Conservation (phyloP, 1,140 invertebrate genomes). For the Brachystomella parvula region DNA sequence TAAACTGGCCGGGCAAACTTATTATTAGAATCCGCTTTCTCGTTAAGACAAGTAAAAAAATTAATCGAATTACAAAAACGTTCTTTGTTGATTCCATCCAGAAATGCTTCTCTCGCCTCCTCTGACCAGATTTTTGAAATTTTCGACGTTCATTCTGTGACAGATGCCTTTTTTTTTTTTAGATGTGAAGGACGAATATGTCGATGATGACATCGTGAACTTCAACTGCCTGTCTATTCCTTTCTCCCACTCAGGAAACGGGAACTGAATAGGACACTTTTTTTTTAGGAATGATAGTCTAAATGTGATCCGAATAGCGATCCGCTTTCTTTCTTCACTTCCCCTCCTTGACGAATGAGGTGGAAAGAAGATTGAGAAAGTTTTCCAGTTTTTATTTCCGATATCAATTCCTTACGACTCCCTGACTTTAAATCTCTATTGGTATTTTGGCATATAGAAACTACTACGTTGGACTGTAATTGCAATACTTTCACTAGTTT, state of each 20-base stretch:
- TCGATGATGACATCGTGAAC: no score
- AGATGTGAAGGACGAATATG: no score
- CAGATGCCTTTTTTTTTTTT: background rate
- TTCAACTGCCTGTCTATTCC: background rate
- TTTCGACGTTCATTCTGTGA: no score
- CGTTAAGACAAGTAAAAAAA: background rate
- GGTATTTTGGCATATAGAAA: no score
- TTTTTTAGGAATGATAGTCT: background rate
- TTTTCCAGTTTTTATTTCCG: background rate
- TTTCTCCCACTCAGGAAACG: background rate
- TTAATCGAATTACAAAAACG: background rate
- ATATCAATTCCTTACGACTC: background rate
- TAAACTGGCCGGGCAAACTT: background rate
- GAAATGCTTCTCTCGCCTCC: no score
- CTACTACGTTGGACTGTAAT: no score
- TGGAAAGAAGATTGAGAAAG: background rate
- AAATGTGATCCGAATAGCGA: background rate
- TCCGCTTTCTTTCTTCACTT: background rate
- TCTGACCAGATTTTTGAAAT: no score
- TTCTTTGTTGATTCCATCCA: background rate
- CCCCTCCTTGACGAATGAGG: constrained; percentile 10
- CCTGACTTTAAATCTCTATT: background rate
- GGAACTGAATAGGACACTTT: background rate
- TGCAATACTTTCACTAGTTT: no score
- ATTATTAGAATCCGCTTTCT: background rate